phyloP scores from a whole-genome alignment of 2,797 vertebrate species.

The Sebastes oblongus region DNA sequence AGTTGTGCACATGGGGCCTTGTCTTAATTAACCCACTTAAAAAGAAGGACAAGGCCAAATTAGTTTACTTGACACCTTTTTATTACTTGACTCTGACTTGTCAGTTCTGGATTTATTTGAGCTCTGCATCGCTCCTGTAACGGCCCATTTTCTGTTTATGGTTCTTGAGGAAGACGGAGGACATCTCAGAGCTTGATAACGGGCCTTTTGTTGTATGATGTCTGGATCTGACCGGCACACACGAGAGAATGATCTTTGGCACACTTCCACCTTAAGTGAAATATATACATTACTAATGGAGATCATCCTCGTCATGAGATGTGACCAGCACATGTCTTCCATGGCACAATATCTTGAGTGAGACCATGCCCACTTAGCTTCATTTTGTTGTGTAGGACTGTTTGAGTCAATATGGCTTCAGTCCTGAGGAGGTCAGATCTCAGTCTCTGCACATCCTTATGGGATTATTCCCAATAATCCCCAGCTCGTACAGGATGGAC shows the following conservation, averaged over 20 bases:
- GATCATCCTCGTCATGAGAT: constrained; percentile 21
- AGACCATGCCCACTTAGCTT: neutral
- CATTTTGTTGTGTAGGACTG: constrained; percentile 10
- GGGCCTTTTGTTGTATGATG: neutral
- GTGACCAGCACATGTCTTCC: constrained; percentile 31
- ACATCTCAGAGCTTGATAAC: neutral
- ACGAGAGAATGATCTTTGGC: constrained; percentile 22
- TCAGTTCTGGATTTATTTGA: constrained; percentile 7
- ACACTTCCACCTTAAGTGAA: constrained; percentile 10
- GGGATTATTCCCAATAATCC: constrained; percentile 93
- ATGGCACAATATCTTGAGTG: neutral
- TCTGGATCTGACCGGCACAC: neutral
- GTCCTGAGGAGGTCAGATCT: constrained; percentile 36
- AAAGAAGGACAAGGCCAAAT: constrained; percentile 24
- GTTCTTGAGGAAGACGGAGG: neutral
- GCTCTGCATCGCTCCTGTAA: neutral
- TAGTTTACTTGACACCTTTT: constrained; percentile 40
- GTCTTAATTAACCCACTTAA: neutral
- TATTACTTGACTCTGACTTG: constrained; percentile 50
- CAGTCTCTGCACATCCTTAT: constrained; percentile 85
- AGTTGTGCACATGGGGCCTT: neutral
- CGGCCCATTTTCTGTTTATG: constrained; percentile 4
- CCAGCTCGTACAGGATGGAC: constrained; percentile 94
- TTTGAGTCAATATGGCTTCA: constrained; percentile 25
- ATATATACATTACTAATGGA: neutral